phyloP scores from a whole-genome alignment of 2,113 vertebrate species.

The Meles meles region DNA sequence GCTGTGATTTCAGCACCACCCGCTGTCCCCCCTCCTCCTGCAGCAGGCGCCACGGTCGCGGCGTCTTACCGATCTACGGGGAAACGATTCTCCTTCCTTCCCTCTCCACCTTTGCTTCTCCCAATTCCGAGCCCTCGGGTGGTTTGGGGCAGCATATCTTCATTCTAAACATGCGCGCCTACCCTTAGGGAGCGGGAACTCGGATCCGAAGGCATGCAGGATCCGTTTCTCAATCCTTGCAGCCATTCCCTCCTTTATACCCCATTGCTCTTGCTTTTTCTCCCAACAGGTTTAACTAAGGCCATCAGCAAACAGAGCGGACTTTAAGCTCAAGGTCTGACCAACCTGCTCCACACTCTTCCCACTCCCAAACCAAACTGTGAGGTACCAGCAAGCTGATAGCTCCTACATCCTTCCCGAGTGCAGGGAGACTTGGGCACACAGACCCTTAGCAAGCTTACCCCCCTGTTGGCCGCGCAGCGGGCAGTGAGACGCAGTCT shows the following conservation, averaged over 20 bases:
- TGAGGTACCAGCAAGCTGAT: background rate
- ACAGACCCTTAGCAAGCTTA: slow-evolving; percentile 64
- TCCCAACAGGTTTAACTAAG: slow-evolving; percentile 53
- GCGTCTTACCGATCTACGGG: background rate
- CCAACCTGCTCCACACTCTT: background rate
- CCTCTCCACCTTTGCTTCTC: background rate
- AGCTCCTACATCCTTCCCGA: background rate
- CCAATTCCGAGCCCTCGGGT: background rate
- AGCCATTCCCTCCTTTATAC: background rate
- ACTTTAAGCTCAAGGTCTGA: background rate
- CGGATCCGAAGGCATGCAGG: background rate
- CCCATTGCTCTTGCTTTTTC: background rate
- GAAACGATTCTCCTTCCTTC: background rate
- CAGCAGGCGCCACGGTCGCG: background rate
- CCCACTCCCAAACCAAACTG: background rate
- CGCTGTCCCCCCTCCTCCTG: slow-evolving; percentile 59
- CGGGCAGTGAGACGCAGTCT: slow-evolving; percentile 42
- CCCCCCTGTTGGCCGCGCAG: slow-evolving; percentile 56
- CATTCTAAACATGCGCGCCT: background rate
- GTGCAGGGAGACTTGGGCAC: slow-evolving; percentile 26
- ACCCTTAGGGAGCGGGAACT: background rate
- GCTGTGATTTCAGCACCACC: slow-evolving; percentile 61
- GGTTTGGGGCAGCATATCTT: background rate
- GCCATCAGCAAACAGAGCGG: background rate
- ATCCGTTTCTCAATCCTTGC: background rate